Base-by-base conservation (phyloP, 2,888 invertebrate species). In the Platynereis dumerilii region DNA sequence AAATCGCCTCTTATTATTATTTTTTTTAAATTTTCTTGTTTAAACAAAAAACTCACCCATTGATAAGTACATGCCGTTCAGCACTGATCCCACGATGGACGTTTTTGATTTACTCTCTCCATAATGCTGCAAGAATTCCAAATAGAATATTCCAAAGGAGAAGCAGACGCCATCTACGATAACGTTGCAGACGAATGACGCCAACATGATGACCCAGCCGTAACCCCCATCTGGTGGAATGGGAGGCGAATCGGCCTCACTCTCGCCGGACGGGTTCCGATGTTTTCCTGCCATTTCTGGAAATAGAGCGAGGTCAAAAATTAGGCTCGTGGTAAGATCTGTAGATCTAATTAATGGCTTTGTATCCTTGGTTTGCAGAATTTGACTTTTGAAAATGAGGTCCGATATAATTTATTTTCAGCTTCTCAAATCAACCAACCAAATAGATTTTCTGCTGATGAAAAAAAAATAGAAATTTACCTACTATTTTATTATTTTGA, bases 11-110 rank as follows among this genome's bases (percentile, higher is more conserved):
- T n/a, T n/a, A n/a, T n/a, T n/a, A n/a, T n/a, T n/a, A n/a, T n/a
- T n/a, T n/a, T n/a, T n/a, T n/a, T n/a, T n/a, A n/a, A n/a, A n/a
- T n/a, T n/a, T n/a, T n/a, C n/a, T n/a, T n/a, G n/a, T n/a, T n/a
- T n/a, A n/a, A n/a, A n/a, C n/a, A n/a, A n/a, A n/a, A 39, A 15
- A 72, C 77, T 72, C 84, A 90, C 94, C 96, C 68, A 91, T 91
- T 77, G 96, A 89, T 58, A 97, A 88, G 82, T 96, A 97, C 83
- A 92, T 92, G 64, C 97, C 98, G 59, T 93, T 90, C 70, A 96
- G 88, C 55, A 96, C 86, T 0, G 96, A 96, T 56, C 92, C 92
- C 48, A 96, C 91, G 60, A 92, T 87, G 0, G 95, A 89, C 15
- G 92, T 92, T 75, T 90, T 87, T 0, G 91, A 88, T 73, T 92